These are phyloP conservation scores for Ascidia mentula DNA, from an alignment of 23 tunicate genomes.

Conservation along the genomic window DNA sequence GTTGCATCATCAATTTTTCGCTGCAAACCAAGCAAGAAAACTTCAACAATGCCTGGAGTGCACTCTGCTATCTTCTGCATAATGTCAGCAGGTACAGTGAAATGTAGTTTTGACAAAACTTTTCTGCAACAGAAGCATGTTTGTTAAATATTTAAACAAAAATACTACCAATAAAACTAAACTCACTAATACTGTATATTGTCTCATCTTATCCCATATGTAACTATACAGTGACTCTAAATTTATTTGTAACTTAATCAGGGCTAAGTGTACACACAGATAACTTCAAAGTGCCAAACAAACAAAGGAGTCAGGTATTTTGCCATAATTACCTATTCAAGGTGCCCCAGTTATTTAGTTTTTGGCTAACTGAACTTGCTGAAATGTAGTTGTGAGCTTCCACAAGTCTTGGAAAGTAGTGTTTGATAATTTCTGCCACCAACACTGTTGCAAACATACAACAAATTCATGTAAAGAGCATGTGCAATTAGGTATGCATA, in stretches of 20 bases:
- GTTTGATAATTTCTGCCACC: conserved; percentile 71
- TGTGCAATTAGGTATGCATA: too few relatives aligned
- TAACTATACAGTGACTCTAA: not conserved
- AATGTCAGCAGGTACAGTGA: conserved; percentile 59
- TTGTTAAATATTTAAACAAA: not conserved
- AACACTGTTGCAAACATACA: conserved; percentile 24
- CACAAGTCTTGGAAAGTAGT: conserved; percentile 83
- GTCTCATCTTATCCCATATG: not conserved
- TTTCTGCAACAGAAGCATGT: conserved; percentile 43
- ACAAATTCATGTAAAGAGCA: too few relatives aligned
- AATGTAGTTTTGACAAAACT: conserved; percentile 68
- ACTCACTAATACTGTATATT: not conserved
- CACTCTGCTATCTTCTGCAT: conserved; percentile 84
- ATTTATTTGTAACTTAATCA: not conserved
- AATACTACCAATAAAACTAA: not conserved
- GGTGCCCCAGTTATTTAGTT: conserved; percentile 92
- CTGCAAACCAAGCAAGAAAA: conserved; percentile 68
- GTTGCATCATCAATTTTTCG: conserved; percentile 62
- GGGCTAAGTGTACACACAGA: too few relatives aligned
- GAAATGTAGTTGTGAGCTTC: conserved; percentile 86
- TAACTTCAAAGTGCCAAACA: too few relatives aligned
- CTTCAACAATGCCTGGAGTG: conserved; percentile 62
- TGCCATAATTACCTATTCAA: conserved; percentile 58
- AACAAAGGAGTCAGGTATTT: too few relatives aligned
- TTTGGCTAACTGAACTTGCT: conserved; percentile 78